These are phyloP conservation scores for Aradophagus sp. DNA, from an alignment of 1,140 invertebrate genomes.

Conservation along the genomic window DNA sequence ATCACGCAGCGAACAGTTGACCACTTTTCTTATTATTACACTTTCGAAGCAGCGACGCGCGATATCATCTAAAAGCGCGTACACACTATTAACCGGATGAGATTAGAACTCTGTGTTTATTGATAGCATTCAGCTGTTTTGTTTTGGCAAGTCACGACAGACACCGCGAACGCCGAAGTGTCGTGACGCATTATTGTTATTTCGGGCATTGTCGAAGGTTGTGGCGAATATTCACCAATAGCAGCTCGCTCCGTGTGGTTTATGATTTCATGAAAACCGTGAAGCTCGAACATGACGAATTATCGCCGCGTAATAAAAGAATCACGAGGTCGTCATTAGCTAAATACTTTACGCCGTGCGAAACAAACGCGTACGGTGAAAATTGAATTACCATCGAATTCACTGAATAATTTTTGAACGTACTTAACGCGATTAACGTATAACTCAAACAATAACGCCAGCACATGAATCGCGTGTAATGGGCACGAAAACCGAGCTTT, in stretches of 20 bases:
- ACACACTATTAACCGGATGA: slow-evolving; percentile 23
- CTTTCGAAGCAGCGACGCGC: background rate
- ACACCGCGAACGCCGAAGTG: slow-evolving; percentile 46
- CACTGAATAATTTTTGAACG: background rate
- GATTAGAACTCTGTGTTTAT: slow-evolving; percentile 59
- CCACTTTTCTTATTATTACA: slow-evolving; percentile 2
- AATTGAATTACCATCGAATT: background rate
- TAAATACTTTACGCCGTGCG: background rate
- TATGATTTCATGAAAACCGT: slow-evolving; percentile 11
- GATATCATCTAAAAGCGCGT: slow-evolving; percentile 17
- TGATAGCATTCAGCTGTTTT: slow-evolving; percentile 70
- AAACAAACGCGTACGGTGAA: slow-evolving; percentile 1
- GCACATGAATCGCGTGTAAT: too few relatives aligned
- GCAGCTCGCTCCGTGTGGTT: background rate
- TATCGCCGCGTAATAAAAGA: too few relatives aligned
- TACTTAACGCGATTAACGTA: too few relatives aligned
- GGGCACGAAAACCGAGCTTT: too few relatives aligned
- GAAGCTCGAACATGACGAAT: background rate
- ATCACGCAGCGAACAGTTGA: too few relatives aligned
- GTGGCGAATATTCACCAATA: slow-evolving; percentile 24
- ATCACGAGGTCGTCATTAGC: too few relatives aligned
- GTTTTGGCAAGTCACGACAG: slow-evolving; percentile 64
- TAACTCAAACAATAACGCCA: too few relatives aligned
- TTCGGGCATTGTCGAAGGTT: slow-evolving; percentile 68
- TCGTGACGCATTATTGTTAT: slow-evolving; percentile 68